Conservation (phyloP, 2,888 invertebrate genomes). For the Macaria notata region DNA sequence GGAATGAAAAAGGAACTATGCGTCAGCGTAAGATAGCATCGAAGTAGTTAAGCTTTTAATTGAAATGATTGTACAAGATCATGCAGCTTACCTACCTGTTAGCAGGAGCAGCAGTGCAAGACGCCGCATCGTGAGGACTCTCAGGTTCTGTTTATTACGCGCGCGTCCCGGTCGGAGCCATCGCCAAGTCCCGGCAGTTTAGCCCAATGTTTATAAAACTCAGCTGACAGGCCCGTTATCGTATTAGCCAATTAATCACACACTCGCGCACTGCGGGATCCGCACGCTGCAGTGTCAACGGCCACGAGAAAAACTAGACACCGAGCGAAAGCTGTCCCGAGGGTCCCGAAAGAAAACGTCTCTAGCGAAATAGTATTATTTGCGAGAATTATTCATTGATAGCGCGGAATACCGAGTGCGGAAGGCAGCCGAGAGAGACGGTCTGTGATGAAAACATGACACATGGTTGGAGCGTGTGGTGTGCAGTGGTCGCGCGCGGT, state of each 20-base stretch:
- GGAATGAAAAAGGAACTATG: conserved; percentile 17
- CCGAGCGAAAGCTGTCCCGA: conserved; percentile 67
- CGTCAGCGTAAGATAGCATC: conserved; percentile 1
- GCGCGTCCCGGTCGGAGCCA: conserved; percentile 56
- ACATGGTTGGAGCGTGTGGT: conserved; percentile 68
- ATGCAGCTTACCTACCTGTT: conserved; percentile 72
- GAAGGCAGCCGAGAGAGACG: conserved; percentile 57
- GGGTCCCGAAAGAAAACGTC: conserved; percentile 38
- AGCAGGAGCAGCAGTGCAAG: conserved; percentile 64
- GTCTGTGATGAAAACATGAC: conserved; percentile 78
- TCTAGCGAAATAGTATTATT: conserved; percentile 32
- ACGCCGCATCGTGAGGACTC: conserved; percentile 65
- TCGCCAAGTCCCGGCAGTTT: conserved; percentile 57
- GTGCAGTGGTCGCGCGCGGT: conserved; percentile 69
- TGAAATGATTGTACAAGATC: conserved; percentile 6
- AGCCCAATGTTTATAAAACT: conserved; percentile 74
- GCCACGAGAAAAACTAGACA: conserved; percentile 76
- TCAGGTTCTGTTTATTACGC: conserved; percentile 49
- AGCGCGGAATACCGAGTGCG: conserved; percentile 44
- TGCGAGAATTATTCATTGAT: conserved; percentile 60
- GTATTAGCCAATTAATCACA: conserved; percentile 76
- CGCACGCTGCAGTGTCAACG: conserved; percentile 80
- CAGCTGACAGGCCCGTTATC: conserved; percentile 69
- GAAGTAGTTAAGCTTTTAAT: background rate
- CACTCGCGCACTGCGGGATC: conserved; percentile 81